Evolutionary conservation across 2,797 vertebrate species (phyloP).

Genomic region (Nothura maculosa): DNA sequence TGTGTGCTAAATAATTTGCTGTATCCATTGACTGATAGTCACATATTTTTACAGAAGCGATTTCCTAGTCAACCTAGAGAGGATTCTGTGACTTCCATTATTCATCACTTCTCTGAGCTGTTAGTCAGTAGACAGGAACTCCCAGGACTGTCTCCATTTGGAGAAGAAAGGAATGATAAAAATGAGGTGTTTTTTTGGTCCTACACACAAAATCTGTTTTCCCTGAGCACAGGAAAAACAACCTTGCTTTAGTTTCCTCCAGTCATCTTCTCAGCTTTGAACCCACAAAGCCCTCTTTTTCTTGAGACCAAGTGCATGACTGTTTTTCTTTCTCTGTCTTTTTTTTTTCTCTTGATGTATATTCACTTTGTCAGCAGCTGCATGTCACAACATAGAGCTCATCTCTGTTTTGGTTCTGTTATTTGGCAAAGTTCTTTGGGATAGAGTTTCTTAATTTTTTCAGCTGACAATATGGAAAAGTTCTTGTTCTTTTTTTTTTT

Average conservation of each 20-base stretch:
- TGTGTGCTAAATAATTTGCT: neutral
- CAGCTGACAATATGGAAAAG: neutral
- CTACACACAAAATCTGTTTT: neutral
- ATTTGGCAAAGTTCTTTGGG: neutral
- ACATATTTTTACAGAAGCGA: neutral
- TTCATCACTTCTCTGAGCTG: constrained; percentile 25
- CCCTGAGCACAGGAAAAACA: neutral
- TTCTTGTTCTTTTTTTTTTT: neutral
- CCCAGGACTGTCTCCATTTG: neutral
- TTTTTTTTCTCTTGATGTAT: neutral
- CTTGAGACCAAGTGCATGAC: neutral
- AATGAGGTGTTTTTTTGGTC: neutral
- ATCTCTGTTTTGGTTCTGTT: neutral
- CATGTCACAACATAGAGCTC: neutral
- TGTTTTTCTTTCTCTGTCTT: neutral
- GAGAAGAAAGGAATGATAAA: constrained; percentile 12
- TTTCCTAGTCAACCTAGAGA: constrained; percentile 10
- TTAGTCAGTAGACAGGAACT: neutral
- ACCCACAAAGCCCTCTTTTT: neutral
- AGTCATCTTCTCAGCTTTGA: neutral
- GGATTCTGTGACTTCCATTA: constrained; percentile 32
- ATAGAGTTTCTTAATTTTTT: neutral
- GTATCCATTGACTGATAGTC: neutral
- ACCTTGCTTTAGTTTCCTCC: neutral
- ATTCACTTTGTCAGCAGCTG: neutral